These are phyloP conservation scores for Sinonovacula constricta DNA, from an alignment of 1,140 invertebrate genomes.

Conservation along the genomic window DNA sequence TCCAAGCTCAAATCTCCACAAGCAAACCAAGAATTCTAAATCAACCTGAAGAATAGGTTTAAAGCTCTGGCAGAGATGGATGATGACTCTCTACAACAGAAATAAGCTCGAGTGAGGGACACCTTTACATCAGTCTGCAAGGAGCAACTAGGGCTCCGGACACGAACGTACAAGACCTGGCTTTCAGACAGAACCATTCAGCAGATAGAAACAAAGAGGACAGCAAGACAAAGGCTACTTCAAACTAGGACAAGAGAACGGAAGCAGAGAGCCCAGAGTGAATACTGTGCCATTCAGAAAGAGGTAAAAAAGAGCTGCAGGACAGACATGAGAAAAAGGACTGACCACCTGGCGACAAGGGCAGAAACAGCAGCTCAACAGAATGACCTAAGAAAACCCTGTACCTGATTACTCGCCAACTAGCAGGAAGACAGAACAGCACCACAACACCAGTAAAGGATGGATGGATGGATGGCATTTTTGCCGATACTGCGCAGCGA, in stretches of 20 bases:
- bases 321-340: background rate
- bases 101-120: background rate
- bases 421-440: too few relatives aligned
- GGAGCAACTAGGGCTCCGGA: background rate
- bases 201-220: background rate
- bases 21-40: slow-evolving; percentile 4
- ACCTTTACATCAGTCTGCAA: slow-evolving; percentile 1
- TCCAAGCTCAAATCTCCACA: background rate
- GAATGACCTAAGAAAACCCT: too few relatives aligned
- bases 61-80: slow-evolving; percentile 4
- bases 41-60: slow-evolving; percentile 1
- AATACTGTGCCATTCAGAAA: background rate
- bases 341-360: too few relatives aligned
- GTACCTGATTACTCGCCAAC: too few relatives aligned
- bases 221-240: background rate
- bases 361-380: too few relatives aligned
- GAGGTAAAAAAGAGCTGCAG: slow-evolving; percentile 5
- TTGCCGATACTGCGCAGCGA: too few relatives aligned
- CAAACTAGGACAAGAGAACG: background rate
- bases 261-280: background rate
- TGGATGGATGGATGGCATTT: too few relatives aligned
- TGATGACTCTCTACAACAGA: slow-evolving; percentile 3
- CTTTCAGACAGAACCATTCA: background rate
- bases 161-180: background rate
- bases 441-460: too few relatives aligned